Conservation (phyloP, 2,113 vertebrate genomes). For the Hemicordylus capensis region DNA sequence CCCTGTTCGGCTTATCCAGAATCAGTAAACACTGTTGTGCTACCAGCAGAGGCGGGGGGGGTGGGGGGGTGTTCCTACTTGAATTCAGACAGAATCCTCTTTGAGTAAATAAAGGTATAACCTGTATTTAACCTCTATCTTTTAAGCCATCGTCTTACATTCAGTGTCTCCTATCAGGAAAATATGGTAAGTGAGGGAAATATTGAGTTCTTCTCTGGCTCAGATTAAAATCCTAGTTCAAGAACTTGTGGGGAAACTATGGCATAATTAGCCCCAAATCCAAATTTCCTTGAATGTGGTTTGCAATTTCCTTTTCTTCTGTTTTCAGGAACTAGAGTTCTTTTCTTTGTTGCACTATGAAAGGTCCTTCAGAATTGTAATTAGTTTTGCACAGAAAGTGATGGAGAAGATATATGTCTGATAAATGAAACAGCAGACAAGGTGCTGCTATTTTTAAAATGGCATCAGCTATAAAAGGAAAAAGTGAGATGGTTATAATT, state of each 20-base stretch:
- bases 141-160: too few relatives aligned
- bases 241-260: background rate
- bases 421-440: slow-evolving; percentile 20
- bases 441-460: slow-evolving; percentile 51
- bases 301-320: background rate
- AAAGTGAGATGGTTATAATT: background rate
- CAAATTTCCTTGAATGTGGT: background rate
- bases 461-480: slow-evolving; percentile 30
- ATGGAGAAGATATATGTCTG: background rate
- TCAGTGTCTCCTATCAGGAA: too few relatives aligned
- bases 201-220: too few relatives aligned
- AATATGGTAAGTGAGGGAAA: too few relatives aligned
- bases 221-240: background rate
- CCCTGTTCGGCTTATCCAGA: too few relatives aligned
- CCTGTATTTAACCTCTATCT: too few relatives aligned
- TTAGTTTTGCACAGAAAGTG: background rate
- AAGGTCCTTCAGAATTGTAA: slow-evolving; percentile 13
- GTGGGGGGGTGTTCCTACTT: too few relatives aligned
- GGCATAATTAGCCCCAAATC: slow-evolving; percentile 27
- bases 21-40: too few relatives aligned
- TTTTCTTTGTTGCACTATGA: fast-evolving
- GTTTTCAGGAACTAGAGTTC: background rate
- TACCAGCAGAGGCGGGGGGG: too few relatives aligned
- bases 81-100: too few relatives aligned
- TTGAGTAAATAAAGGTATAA: too few relatives aligned